Percentiles rank a stretch among this genome's conserved stretches.
phyloP scores from a whole-genome alignment of 2,113 vertebrate species.

The Nibea coibor region DNA sequence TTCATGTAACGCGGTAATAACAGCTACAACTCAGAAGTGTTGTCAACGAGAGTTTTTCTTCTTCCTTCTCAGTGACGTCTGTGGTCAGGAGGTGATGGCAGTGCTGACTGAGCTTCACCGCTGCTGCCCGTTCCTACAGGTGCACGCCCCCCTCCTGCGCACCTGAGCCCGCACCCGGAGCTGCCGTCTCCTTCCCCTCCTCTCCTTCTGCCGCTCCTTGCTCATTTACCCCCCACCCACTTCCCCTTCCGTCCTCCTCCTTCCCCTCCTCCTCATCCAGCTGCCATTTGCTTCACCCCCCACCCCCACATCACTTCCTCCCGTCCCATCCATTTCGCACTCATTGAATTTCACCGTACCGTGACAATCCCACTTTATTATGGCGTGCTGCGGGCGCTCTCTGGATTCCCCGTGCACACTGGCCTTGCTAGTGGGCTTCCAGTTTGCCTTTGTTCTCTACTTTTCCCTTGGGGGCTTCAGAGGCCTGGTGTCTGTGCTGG shows the following conservation, averaged over 20 bases:
- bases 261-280: constrained; percentile 14
- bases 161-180: constrained; percentile 41
- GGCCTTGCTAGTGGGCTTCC: constrained; percentile 92
- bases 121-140: constrained; percentile 54
- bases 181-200: constrained; percentile 46
- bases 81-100: constrained; percentile 70
- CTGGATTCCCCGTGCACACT: constrained; percentile 90
- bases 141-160: constrained; percentile 49
- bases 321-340: constrained; percentile 10
- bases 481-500: constrained; percentile 90
- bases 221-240: constrained; percentile 17
- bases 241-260: constrained; percentile 20
- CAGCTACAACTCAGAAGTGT: not conserved
- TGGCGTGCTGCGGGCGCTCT: constrained; percentile 82
- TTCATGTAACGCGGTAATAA: not conserved
- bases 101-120: constrained; percentile 59
- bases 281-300: not conserved
- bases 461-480: constrained; percentile 94
- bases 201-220: constrained; percentile 56
- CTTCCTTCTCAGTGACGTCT: constrained; percentile 52
- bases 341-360: not conserved
- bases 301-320: constrained; percentile 7
- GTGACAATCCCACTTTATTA: constrained; percentile 46
- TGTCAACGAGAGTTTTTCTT: not conserved
- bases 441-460: constrained; percentile 96